phyloP scores from a whole-genome alignment of 2,113 vertebrate genomes.

The Petrocephalus zakoni region DNA sequence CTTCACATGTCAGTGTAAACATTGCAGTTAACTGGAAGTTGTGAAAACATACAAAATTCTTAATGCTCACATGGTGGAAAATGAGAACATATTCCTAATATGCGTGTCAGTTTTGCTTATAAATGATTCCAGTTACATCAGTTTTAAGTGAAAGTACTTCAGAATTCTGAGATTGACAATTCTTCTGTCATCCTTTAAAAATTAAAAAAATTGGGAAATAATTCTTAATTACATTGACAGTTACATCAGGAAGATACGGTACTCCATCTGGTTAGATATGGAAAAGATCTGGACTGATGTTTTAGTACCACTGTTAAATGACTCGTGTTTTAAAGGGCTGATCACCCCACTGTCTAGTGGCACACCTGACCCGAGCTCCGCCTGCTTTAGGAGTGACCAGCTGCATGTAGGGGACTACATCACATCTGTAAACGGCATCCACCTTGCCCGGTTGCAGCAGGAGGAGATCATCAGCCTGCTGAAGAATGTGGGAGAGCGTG shows the following conservation, averaged over 20 bases:
- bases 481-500: constrained; percentile 91
- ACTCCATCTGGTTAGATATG: neutral
- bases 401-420: constrained; percentile 94
- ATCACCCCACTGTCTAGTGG: neutral
- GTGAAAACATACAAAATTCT: neutral
- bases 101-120: neutral
- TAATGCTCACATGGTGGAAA: neutral
- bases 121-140: neutral
- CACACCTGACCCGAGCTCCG: neutral
- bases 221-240: neutral
- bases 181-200: neutral
- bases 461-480: constrained; percentile 95
- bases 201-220: neutral
- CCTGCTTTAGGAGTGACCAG: constrained; percentile 79
- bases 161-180: neutral
- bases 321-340: neutral
- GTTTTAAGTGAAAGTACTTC: neutral
- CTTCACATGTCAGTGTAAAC: neutral
- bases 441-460: constrained; percentile 83
- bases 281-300: neutral
- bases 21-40: neutral
- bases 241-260: neutral
- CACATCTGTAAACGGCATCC: constrained; percentile 92
- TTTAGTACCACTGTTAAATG: neutral
- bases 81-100: neutral